Percentiles rank a stretch among this genome's conserved stretches.
phyloP scores from a whole-genome alignment of 1,140 invertebrate species.

The Apocrypta bakeri region DNA sequence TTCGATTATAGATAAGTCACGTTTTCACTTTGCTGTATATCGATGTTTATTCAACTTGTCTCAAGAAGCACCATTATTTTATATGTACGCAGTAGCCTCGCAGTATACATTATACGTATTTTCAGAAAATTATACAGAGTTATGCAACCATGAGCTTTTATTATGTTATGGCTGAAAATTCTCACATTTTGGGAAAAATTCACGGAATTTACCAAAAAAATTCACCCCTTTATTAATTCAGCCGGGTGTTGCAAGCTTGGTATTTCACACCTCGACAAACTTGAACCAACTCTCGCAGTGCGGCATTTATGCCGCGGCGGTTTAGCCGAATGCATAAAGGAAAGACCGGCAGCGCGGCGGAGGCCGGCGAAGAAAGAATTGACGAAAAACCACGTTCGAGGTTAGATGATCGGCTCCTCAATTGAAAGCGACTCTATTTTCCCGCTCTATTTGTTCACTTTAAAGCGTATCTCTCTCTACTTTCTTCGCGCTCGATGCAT shows the following conservation, averaged over 20 bases:
- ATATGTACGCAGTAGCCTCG: background rate
- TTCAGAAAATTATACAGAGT: background rate
- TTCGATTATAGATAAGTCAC: constrained; percentile 30
- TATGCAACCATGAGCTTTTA: too few species aligned
- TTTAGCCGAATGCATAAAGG: background rate
- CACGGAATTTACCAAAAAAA: background rate
- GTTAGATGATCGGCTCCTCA: constrained; percentile 32
- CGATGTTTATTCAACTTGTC: constrained; percentile 8
- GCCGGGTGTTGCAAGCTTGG: background rate
- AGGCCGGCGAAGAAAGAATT: background rate
- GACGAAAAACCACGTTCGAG: constrained; percentile 5
- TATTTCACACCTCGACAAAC: background rate
- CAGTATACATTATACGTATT: background rate
- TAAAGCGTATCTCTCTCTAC: background rate
- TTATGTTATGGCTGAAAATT: too few species aligned
- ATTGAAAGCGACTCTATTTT: constrained; percentile 43
- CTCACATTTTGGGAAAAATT: too few species aligned
- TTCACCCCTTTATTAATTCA: constrained; percentile 11
- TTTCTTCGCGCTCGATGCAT: constrained; percentile 10
- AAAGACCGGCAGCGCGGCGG: background rate
- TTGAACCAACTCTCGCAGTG: background rate
- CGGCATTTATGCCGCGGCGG: constrained; percentile 5
- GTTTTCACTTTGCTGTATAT: constrained; percentile 20
- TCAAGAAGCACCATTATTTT: background rate
- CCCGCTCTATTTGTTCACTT: constrained; percentile 42